Evolutionary conservation across 2,888 invertebrate genomes (phyloP), one percentile per base, ranked within the genome.

Genomic region (Syrista parreyssii): DNA sequence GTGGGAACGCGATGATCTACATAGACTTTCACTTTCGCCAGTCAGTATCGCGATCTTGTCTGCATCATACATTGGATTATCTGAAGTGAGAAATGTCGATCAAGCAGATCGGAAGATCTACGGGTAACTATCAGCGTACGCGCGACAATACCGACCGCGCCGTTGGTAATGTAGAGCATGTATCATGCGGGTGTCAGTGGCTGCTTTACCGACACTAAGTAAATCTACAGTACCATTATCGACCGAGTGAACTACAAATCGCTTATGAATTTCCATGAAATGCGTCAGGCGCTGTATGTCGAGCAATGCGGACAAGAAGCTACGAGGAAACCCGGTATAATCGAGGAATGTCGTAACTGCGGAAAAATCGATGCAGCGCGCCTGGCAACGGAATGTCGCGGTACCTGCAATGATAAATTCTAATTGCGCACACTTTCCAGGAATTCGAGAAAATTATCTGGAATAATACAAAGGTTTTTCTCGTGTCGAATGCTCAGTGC

Each of bases 321-420:
- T 74, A 31, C 55, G 3, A 31, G 75, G 75, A 75, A 75, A 32
- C 30, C 30, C 75, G 32, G 32, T 9, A 30, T n/a, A 35, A 31
- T 30, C 55, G 75, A 31, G 32, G 75, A 75, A 75, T 75, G 75
- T 75, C 33, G 75, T 68, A 55, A 68, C 30, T 30, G 75, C 31
- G 68, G 75, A 75, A 75, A 75, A 36, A 68, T 75, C 34, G 35
- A 12, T 30, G 75, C 40, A 9, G 40, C 32, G 32, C n/a, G 68
- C 75, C 68, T 30, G 35, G 75, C 81, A 74, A 75, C 32, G 76
- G 78, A 84, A 82, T 79, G 79, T 73, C 78, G 74, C 33, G 79
- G 74, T 75, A 75, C 35, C 75, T 35, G 74, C 68, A 76, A 78
- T 81, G 77, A 81, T 82, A 82, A 81, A 82, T 82, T 77, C 79